These are phyloP conservation scores for Minunthozetes semirufus DNA, from an alignment of 2,888 invertebrate genomes.

Conservation along the genomic window DNA sequence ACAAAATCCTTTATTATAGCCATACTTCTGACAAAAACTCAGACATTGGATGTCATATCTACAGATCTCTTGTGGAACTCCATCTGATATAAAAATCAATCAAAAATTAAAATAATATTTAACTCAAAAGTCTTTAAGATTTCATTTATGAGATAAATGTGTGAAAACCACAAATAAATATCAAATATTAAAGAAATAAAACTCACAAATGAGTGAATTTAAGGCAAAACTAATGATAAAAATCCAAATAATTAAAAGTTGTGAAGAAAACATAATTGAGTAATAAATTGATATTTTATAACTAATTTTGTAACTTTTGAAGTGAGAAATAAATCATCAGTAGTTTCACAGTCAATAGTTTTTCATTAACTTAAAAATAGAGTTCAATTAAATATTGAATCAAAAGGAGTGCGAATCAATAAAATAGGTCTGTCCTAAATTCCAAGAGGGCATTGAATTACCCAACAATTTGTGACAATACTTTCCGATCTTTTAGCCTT, in stretches of 20 bases:
- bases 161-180: no score
- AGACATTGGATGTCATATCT: not conserved
- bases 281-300: no score
- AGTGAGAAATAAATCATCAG: no score
- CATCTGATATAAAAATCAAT: not conserved
- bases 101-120: not conserved
- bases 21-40: not conserved
- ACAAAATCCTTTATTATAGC: constrained; percentile 1
- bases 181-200: no score
- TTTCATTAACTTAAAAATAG: not conserved
- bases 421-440: not conserved
- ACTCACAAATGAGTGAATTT: no score
- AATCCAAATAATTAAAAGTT: no score
- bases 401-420: not conserved
- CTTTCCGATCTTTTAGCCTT: no score
- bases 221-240: no score
- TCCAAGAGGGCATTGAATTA: not conserved
- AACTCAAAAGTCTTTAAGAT: no score
- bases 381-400: not conserved
- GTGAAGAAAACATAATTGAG: no score
- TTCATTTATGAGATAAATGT: no score
- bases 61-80: not conserved
- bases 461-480: not conserved
- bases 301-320: no score
- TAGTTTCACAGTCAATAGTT: not conserved